Percentiles rank a stretch among this genome's conserved stretches.
These are phyloP conservation scores for Xyliphius kryptos DNA, from an alignment of 2,113 vertebrate genomes.

Conservation along the genomic window DNA sequence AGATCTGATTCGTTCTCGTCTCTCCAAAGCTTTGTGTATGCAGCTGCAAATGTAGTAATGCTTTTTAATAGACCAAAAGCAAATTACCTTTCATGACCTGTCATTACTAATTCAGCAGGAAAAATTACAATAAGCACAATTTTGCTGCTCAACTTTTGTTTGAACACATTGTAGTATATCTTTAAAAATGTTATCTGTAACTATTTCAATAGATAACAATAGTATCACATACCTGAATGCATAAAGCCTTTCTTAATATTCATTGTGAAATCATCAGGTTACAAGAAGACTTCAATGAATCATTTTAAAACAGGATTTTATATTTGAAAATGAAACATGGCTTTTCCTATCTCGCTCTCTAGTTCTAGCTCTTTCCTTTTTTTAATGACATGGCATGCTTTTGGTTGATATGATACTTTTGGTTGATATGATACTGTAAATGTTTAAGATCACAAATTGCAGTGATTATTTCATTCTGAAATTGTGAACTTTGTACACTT, in stretches of 20 bases:
- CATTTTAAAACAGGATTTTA: constrained; percentile 94
- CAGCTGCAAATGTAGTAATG: constrained; percentile 86
- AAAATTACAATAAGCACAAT: constrained; percentile 97
- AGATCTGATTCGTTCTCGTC: constrained; percentile 62
- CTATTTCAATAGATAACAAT: constrained; percentile 86
- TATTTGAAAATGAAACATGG: constrained; percentile 73
- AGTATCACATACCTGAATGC: constrained; percentile 93
- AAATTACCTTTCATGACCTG: constrained; percentile 77
- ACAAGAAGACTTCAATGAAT: constrained; percentile 71
- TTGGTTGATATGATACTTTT: constrained; percentile 86
- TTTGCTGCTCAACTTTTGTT: constrained; percentile 88
- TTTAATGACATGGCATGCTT: constrained; percentile 96
- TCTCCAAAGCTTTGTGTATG: constrained; percentile 81
- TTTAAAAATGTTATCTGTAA: constrained; percentile 86
- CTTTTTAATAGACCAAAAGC: constrained; percentile 88
- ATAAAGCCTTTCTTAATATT: constrained; percentile 86
- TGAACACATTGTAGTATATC: constrained; percentile 80
- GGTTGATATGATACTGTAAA: constrained; percentile 97
- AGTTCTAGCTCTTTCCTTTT: constrained; percentile 66
- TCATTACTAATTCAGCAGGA: constrained; percentile 85
- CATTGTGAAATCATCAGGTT: constrained; percentile 89
- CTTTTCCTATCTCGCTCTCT: constrained; percentile 59
- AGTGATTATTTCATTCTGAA: constrained; percentile 98
- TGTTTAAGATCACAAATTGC: constrained; percentile 94
- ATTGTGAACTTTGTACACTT: constrained; percentile 99